Evolutionary conservation across 2,113 vertebrate species (phyloP).

Genomic region (Ciconia boyciana): DNA sequence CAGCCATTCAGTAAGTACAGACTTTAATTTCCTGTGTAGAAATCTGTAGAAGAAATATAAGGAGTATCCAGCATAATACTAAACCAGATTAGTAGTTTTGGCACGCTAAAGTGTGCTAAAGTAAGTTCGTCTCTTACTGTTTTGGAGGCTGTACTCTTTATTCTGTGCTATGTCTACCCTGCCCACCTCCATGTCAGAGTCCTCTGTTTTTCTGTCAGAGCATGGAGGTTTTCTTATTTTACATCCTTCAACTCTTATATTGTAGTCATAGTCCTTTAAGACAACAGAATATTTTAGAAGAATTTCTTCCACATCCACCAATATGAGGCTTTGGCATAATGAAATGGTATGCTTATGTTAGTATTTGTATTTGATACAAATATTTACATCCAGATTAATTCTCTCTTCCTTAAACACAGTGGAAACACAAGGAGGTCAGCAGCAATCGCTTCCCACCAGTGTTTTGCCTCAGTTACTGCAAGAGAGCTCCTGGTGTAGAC

Average conservation of each 20-base stretch:
- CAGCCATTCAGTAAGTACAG: slow-evolving; percentile 19
- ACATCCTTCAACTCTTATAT: background rate
- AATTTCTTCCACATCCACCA: background rate
- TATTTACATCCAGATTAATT: background rate
- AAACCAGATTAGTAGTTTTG: slow-evolving; percentile 18
- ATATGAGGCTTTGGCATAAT: background rate
- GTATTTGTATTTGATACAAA: background rate
- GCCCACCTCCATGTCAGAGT: background rate
- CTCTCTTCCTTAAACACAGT: background rate
- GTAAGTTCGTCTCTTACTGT: background rate
- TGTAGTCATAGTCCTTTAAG: background rate
- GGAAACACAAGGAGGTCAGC: background rate
- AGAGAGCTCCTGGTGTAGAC: background rate
- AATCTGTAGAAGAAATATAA: slow-evolving; percentile 44
- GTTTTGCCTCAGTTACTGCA: background rate
- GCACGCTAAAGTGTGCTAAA: background rate
- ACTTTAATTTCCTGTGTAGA: slow-evolving; percentile 70
- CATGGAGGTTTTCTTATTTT: background rate
- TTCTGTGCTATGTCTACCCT: background rate
- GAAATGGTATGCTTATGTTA: background rate
- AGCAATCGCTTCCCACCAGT: background rate
- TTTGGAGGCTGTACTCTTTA: background rate
- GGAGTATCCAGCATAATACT: slow-evolving; percentile 25
- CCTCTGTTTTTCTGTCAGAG: background rate
- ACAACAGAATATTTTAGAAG: background rate